Percentiles rank a stretch among this genome's conserved stretches.
Evolutionary conservation across 2,797 vertebrate genomes (phyloP).

Genomic region (Harpagifer antarcticus): DNA sequence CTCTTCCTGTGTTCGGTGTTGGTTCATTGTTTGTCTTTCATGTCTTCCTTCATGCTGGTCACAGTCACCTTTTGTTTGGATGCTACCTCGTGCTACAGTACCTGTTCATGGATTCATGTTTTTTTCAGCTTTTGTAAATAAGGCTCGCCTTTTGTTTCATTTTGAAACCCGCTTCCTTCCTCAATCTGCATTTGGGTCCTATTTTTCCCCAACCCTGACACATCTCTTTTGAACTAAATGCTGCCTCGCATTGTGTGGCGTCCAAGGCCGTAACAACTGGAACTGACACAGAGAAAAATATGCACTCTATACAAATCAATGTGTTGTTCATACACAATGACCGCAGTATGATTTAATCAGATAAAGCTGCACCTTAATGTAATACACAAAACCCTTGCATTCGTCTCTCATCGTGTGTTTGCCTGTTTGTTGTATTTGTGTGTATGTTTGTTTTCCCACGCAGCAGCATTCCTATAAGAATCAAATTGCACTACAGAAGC

Average conservation of each 20-base stretch:
- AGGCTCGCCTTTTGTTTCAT: too few relatives aligned
- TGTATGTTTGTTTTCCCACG: slow-evolving; percentile 6
- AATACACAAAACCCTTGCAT: slow-evolving; percentile 20
- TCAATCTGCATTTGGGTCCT: too few relatives aligned
- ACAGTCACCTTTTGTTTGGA: too few relatives aligned
- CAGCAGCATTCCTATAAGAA: slow-evolving; percentile 51
- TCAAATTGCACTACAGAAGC: slow-evolving; percentile 61
- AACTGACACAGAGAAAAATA: slow-evolving; percentile 13
- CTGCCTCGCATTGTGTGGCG: not conserved
- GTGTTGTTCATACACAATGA: slow-evolving; percentile 28
- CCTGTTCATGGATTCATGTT: too few relatives aligned
- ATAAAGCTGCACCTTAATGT: slow-evolving; percentile 45
- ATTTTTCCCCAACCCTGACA: too few relatives aligned
- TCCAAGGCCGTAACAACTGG: slow-evolving; percentile 17
- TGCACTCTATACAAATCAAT: slow-evolving; percentile 13
- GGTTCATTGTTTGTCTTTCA: too few relatives aligned
- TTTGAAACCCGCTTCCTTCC: too few relatives aligned
- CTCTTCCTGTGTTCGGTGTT: too few relatives aligned
- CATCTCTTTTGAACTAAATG: not conserved
- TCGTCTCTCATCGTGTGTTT: slow-evolving; percentile 8
- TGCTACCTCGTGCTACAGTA: too few relatives aligned
- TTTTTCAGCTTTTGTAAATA: too few relatives aligned
- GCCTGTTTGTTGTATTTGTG: not conserved
- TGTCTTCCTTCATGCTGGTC: too few relatives aligned
- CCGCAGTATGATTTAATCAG: slow-evolving; percentile 38